These are phyloP conservation scores for Ferdinandea cuprea DNA, from an alignment of 2,888 invertebrate species.

Conservation along the genomic window DNA sequence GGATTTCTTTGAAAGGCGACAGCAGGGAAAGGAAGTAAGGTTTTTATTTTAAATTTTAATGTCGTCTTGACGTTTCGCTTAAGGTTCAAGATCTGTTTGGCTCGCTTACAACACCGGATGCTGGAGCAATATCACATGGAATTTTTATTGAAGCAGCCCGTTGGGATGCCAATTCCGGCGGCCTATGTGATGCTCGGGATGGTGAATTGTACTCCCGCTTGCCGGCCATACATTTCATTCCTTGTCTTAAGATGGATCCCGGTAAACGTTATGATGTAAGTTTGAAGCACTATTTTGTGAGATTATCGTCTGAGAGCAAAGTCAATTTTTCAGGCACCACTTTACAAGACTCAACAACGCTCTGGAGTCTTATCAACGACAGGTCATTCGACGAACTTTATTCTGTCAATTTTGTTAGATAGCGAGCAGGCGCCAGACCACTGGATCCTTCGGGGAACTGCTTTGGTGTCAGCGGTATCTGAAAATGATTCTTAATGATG, in stretches of 20 bases:
- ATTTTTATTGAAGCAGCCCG: conserved; percentile 94
- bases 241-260: conserved; percentile 78
- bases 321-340: conserved; percentile 85
- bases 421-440: conserved; percentile 87
- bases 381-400: conserved; percentile 96
- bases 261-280: conserved; percentile 78
- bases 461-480: conserved; percentile 91
- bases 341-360: conserved; percentile 94
- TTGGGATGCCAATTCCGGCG: conserved; percentile 88
- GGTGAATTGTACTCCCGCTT: conserved; percentile 84
- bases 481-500: conserved; percentile 83
- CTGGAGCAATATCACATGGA: conserved; percentile 90
- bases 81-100: conserved; percentile 84
- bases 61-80: conserved; percentile 25
- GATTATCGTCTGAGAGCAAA: too few species aligned
- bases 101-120: conserved; percentile 84
- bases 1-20: conserved; percentile 84
- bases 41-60: neutral
- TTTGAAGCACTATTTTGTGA: too few species aligned
- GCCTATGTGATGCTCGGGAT: conserved; percentile 88
- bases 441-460: conserved; percentile 95
- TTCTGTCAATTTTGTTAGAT: conserved; percentile 90
- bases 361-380: conserved; percentile 95
- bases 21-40: conserved; percentile 80
- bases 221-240: conserved; percentile 80